Evolutionary conservation across 2,113 vertebrate genomes (phyloP), one percentile per base, ranked within the genome.

Genomic region (Columbina picui): DNA sequence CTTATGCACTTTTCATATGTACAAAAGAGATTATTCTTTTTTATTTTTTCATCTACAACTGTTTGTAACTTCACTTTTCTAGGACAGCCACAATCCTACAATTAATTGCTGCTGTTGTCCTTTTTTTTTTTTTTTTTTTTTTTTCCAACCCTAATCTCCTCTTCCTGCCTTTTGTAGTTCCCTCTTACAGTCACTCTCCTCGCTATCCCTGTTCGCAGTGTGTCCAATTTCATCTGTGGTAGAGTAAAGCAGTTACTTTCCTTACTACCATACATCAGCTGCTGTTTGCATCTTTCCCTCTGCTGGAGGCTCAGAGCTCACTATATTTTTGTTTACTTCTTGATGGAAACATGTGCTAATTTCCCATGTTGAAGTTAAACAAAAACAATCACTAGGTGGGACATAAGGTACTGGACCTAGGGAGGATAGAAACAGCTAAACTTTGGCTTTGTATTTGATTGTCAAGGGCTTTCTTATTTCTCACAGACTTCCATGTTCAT

Each of bases 261-360:
- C 55, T 80, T 43, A 52, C 81, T 94, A 71, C 59, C 26, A 34
- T 64, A 84, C 45, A 90, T 26, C 69, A 95, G 80, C 36, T 86
- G 71, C 55, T 92, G 75, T 78, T 84, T 86, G 50, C 45, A 63
- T 53, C 50, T 65, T 39, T 52, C 47, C 70, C 29, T 59, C 71
- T 93, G 43, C 56, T 91, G 93, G 56, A 86, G 64, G 76, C 64
- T 93, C 14, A 36, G 36, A 17, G 25, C 21, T 90, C 18, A 7
- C 56, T 68, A 3, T 41, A 69, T 83, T 95, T 93, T 74, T 93
- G 75, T 90, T 83, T 80, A 43, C 30, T 73, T 92, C 34, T 75
- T 89, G 73, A 84, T 77, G 84, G 76, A 75, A 81, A 67, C 43
- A 30, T 77, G 92, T 68, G 59, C 47, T 86, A 47, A 78, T 80